Evolutionary conservation across 2,888 invertebrate species (phyloP).

Genomic region (Noctua janthina): DNA sequence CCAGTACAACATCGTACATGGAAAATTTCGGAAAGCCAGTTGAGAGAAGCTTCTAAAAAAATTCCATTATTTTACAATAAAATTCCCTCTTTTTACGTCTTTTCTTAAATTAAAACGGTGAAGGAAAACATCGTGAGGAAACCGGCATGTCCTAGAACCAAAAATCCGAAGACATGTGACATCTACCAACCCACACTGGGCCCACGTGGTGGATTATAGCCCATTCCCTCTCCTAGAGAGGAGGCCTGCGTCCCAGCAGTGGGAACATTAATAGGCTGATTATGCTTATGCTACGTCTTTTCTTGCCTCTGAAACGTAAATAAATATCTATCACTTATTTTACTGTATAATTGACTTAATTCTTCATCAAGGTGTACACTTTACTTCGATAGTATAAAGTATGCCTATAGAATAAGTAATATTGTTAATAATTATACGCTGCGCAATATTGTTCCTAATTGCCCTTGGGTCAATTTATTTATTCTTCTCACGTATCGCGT

Average conservation of each 20-base stretch:
- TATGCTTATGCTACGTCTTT: no score
- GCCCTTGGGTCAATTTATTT: conserved; percentile 35
- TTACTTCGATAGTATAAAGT: background rate
- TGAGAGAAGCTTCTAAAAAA: background rate
- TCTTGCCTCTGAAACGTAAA: background rate
- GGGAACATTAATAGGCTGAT: no score
- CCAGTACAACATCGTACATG: background rate
- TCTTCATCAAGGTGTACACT: conserved; percentile 44
- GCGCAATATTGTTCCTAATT: conserved; percentile 31
- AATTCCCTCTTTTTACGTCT: background rate
- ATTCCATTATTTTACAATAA: background rate
- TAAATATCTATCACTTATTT: background rate
- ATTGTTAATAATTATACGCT: conserved; percentile 31
- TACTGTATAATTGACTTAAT: conserved; percentile 13
- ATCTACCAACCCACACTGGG: no score
- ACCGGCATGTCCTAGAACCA: no score
- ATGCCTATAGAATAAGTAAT: conserved; percentile 34
- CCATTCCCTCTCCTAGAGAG: no score
- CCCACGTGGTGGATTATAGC: no score
- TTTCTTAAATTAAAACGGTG: background rate
- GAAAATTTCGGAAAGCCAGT: background rate
- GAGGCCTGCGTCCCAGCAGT: no score
- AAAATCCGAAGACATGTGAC: no score
- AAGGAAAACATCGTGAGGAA: no score
- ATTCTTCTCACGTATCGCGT: conserved; percentile 51